Conservation (phyloP, 2,888 invertebrate species). For the Pseudococcus jackbeardsleyi region DNA sequence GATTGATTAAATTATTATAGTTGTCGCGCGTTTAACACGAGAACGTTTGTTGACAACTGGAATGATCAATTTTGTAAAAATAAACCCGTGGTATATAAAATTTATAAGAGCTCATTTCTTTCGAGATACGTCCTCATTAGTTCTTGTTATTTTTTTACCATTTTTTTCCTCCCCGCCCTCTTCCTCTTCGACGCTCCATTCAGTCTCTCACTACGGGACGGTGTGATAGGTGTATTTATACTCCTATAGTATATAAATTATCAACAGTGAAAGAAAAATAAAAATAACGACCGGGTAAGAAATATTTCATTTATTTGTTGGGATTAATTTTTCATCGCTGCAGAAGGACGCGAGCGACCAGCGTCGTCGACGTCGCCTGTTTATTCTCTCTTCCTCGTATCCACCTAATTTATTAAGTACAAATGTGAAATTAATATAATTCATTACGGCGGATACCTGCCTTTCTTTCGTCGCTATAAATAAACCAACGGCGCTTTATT, state of each 20-base stretch:
- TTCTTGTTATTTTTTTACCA: slow-evolving; percentile 13
- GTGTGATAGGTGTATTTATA: not conserved
- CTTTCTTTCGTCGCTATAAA: slow-evolving; percentile 41
- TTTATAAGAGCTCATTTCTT: slow-evolving; percentile 43
- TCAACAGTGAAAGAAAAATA: slow-evolving; percentile 17
- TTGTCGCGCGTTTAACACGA: slow-evolving; percentile 31
- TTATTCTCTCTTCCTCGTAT: not conserved
- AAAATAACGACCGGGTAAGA: slow-evolving; percentile 48
- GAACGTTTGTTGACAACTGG: slow-evolving; percentile 41
- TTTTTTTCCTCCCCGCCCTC: not conserved
- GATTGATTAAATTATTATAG: slow-evolving; percentile 44
- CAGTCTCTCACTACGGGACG: not conserved
- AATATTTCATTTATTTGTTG: slow-evolving; percentile 29
- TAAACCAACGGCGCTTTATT: not conserved
- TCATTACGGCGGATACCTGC: slow-evolving; percentile 16
- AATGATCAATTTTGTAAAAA: slow-evolving; percentile 46
- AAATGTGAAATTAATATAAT: slow-evolving; percentile 51
- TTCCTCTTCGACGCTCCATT: not conserved
- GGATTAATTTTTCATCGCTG: slow-evolving; percentile 24
- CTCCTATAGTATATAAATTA: slow-evolving; percentile 20
- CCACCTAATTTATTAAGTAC: slow-evolving; percentile 34
- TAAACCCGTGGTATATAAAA: not conserved
- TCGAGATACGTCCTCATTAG: slow-evolving; percentile 33
- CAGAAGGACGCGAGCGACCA: not conserved
- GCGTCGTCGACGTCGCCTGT: not conserved